A percentile compares a stretch with the other conserved stretches of the same genome.
phyloP scores from a whole-genome alignment of 1,140 invertebrate genomes.

The Diorhabda sublineata region DNA sequence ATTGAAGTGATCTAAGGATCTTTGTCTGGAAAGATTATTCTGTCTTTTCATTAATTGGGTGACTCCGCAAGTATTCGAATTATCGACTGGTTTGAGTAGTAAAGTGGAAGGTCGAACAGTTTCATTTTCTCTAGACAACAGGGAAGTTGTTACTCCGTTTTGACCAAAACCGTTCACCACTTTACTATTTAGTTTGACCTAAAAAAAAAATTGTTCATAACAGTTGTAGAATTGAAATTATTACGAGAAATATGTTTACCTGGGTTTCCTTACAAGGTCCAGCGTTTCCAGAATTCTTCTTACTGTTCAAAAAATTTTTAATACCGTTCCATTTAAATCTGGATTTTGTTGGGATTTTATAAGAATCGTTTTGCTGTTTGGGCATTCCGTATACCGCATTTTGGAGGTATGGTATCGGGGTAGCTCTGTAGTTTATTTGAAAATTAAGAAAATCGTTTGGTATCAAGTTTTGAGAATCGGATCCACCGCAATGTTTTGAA shows the following conservation, averaged over 20 bases:
- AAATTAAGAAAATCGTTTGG: constrained; percentile 44
- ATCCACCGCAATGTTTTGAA: constrained; percentile 54
- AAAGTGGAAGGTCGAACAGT: constrained; percentile 43
- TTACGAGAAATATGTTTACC: constrained; percentile 39
- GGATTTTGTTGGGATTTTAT: constrained; percentile 36
- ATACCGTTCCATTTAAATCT: constrained; percentile 43
- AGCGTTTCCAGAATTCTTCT: constrained; percentile 21
- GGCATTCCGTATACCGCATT: constrained; percentile 63
- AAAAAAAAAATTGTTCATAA: neutral
- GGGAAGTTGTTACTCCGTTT: constrained; percentile 41
- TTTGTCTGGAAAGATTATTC: constrained; percentile 50
- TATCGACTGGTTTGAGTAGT: constrained; percentile 37
- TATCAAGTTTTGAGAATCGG: constrained; percentile 48
- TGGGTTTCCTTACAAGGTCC: constrained; percentile 51
- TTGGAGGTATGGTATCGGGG: constrained; percentile 69
- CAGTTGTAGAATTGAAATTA: neutral
- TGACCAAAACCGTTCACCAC: constrained; percentile 37
- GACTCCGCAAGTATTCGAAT: constrained; percentile 27
- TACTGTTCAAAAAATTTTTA: constrained; percentile 43
- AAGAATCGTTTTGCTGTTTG: constrained; percentile 53
- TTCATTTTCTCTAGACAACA: constrained; percentile 35
- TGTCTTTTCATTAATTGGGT: constrained; percentile 41
- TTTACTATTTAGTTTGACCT: constrained; percentile 33
- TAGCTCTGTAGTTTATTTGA: constrained; percentile 49
- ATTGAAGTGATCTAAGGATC: constrained; percentile 65